A percentile compares a stretch with the other conserved stretches of the same genome.
Conservation (phyloP, 2,888 invertebrate genomes). For the Ernsta delagoae region DNA sequence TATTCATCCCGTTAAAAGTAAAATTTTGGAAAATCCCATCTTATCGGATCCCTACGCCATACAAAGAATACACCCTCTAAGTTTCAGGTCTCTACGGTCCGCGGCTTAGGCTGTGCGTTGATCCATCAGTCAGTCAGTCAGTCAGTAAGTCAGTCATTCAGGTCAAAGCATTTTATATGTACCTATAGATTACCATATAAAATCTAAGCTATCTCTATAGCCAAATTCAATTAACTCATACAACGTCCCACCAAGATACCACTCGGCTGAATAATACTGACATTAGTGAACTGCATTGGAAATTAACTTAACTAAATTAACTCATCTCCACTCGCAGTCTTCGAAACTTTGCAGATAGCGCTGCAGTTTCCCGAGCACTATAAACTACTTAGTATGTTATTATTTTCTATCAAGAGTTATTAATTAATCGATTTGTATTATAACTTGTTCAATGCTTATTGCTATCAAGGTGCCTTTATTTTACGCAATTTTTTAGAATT, state of each 20-base stretch:
- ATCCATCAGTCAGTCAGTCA: too few relatives aligned
- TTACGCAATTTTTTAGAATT: too few relatives aligned
- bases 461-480: too few relatives aligned
- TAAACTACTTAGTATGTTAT: conserved; percentile 5
- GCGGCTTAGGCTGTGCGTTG: too few relatives aligned
- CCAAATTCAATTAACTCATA: neutral
- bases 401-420: neutral
- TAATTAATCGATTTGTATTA: neutral
- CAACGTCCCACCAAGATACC: neutral
- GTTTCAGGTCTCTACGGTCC: too few relatives aligned
- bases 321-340: neutral
- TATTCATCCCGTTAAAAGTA: too few relatives aligned
- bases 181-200: too few relatives aligned
- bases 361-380: conserved; percentile 2
- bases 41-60: too few relatives aligned
- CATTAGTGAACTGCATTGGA: conserved; percentile 5
- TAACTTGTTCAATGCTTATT: neutral
- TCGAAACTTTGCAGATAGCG: conserved; percentile 9
- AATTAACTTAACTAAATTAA: neutral
- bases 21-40: too few relatives aligned
- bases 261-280: conserved; percentile 7
- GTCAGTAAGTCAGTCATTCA: too few relatives aligned
- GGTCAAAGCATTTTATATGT: too few relatives aligned
- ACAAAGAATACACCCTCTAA: too few relatives aligned
- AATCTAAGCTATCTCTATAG: neutral